Percentiles rank a stretch among this genome's conserved stretches.
Evolutionary conservation across 2,888 invertebrate species (phyloP).

Genomic region (Orchestes rusci): DNA sequence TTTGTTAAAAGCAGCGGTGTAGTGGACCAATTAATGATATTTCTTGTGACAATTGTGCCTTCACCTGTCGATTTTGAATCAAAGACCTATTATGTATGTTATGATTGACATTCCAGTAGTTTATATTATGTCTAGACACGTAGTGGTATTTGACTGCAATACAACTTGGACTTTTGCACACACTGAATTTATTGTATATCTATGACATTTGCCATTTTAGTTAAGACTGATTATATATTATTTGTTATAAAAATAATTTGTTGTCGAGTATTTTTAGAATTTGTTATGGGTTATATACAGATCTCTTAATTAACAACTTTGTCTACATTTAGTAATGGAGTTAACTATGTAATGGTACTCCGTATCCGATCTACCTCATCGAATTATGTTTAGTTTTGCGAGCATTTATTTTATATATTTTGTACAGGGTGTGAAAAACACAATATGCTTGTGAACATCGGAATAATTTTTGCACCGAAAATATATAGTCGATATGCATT

Average conservation of each 20-base stretch:
- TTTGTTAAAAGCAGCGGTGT: constrained; percentile 23
- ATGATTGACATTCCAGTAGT: constrained; percentile 31
- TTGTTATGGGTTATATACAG: constrained; percentile 29
- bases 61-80: background rate
- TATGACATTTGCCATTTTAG: constrained; percentile 41
- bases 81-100: background rate
- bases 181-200: constrained; percentile 4
- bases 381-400: too few species aligned
- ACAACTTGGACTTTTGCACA: background rate
- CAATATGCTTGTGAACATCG: too few species aligned
- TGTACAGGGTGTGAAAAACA: too few species aligned
- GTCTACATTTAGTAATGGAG: too few species aligned
- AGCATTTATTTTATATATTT: too few species aligned
- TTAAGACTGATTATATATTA: constrained; percentile 43
- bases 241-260: constrained; percentile 39
- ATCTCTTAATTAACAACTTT: constrained; percentile 22
- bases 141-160: constrained; percentile 16
- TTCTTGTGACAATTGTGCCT: background rate
- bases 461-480: too few species aligned
- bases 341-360: too few species aligned
- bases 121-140: too few species aligned
- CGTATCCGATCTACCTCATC: too few species aligned
- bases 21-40: constrained; percentile 20
- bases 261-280: constrained; percentile 33
- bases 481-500: too few species aligned